Percentiles rank a stretch among this genome's conserved stretches.
phyloP scores from a whole-genome alignment of 2,888 invertebrate genomes.

The Daptonema setosum region DNA sequence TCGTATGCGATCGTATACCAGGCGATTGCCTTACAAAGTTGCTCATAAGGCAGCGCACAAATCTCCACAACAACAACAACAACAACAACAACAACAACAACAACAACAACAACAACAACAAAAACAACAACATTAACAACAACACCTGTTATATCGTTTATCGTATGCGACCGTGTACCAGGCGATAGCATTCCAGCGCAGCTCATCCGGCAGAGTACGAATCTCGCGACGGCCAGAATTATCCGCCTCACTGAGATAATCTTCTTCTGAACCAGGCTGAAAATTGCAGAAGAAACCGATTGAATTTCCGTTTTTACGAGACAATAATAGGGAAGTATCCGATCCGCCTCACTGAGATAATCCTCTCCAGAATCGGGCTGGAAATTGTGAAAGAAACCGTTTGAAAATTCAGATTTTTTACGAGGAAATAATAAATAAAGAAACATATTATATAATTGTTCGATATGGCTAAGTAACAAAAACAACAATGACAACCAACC shows the following conservation, averaged over 20 bases:
- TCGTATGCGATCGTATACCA: constrained; percentile 7
- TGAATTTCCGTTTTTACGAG: too few relatives aligned
- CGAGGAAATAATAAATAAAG: too few relatives aligned
- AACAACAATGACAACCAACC: too few relatives aligned
- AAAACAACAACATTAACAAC: too few relatives aligned
- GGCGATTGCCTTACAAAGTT: too few relatives aligned
- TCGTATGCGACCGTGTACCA: constrained; percentile 5
- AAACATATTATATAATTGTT: neutral
- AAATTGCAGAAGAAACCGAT: neutral
- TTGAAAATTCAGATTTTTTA: neutral
- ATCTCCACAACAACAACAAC: too few relatives aligned
- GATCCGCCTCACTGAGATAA: neutral
- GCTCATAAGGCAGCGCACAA: too few relatives aligned
- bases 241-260: neutral
- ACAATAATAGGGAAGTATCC: too few relatives aligned
- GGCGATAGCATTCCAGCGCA: neutral
- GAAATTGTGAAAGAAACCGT: neutral
- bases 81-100: too few relatives aligned
- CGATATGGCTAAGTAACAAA: neutral
- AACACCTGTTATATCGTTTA: neutral
- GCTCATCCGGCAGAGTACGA: neutral
- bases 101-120: too few relatives aligned
- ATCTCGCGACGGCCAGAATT: neutral
- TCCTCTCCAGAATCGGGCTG: neutral
- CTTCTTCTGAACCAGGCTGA: neutral